A percentile compares a stretch with the other conserved stretches of the same genome.
phyloP scores from a whole-genome alignment of 2,113 vertebrate genomes.

The Brienomyrus longianalis region DNA sequence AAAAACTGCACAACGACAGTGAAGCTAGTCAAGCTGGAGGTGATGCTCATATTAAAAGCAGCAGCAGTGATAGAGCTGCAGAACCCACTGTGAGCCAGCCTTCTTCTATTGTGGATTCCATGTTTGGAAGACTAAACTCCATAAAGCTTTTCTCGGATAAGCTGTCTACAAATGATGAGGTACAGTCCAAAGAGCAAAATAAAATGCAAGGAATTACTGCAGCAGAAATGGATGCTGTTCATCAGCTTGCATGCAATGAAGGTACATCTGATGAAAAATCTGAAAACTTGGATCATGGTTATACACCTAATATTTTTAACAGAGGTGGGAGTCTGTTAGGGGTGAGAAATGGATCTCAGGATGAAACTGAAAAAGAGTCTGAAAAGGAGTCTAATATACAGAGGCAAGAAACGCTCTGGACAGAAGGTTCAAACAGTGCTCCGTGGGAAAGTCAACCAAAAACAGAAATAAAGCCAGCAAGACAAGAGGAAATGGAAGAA shows the following conservation, averaged over 20 bases:
- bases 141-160: conserved; percentile 61
- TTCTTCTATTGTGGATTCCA: conserved; percentile 67
- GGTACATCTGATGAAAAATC: conserved; percentile 27
- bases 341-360: conserved; percentile 50
- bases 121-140: conserved; percentile 73
- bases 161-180: conserved; percentile 20
- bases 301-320: conserved; percentile 36
- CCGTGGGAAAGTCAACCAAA: conserved; percentile 20
- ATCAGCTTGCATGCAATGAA: conserved; percentile 20
- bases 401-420: conserved; percentile 37
- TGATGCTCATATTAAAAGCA: conserved; percentile 18
- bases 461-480: conserved; percentile 31
- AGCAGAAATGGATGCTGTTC: conserved; percentile 32
- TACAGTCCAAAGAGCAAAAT: conserved; percentile 24
- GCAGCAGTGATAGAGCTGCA: conserved; percentile 23
- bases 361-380: conserved; percentile 61
- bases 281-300: conserved; percentile 30
- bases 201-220: conserved; percentile 35
- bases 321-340: conserved; percentile 39
- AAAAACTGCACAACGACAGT: conserved; percentile 32
- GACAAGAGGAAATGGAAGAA: conserved; percentile 38
- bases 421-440: conserved; percentile 32
- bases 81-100: conserved; percentile 42
- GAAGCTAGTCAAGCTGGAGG: neutral
- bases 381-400: conserved; percentile 56